Base-by-base conservation (phyloP, 1,140 invertebrate species). In the Drosophila rufa region DNA sequence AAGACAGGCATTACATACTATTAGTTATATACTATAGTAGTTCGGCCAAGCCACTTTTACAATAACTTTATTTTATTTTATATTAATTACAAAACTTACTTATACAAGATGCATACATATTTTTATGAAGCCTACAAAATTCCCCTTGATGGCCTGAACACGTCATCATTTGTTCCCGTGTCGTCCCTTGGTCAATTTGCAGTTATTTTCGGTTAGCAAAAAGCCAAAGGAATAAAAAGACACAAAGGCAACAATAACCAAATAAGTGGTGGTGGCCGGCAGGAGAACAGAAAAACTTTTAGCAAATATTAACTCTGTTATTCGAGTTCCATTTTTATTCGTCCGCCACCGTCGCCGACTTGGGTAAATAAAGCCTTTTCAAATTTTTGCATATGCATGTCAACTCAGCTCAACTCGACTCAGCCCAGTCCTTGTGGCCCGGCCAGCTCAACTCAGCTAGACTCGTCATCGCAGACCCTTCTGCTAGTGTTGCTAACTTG, bases 311-410 rank as follows among this genome's bases (percentile, higher is more conserved):
- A 74, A 84, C 57, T 48, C 62, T 47, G 61, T 57, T 77, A 74
- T 69, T 73, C 46, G 30, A 40, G 55, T 36, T 68, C 65, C 75
- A 51, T 70, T 80, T 62, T 75, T 83, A 43, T 64, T 61, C 67
- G 57, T 66, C 57, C 64, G 50, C 43, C 58, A 33, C 51, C 27
- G 17, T 9, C 38, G 42, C 60, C 64, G 56, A 59, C 30, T 38
- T 14, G 46, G 48, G 80, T 73, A 87, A 89, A 84, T 81, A 89
- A 80, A 71, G 68, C 45, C 74, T 87, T 73, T 86, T 60, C 50
- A 50, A 65, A 68, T 66, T 82, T 82, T 46, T 89, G 80, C 82
- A 79, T 76, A 80, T 87, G 79, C 70, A 83, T 76, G 60, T 46
- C 71, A 85, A 46, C 78, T 74, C 65, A 64, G 45, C 57, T 60